Evolutionary conservation across 2,113 vertebrate species (phyloP).

Genomic region (Telmatochromis sp.): DNA sequence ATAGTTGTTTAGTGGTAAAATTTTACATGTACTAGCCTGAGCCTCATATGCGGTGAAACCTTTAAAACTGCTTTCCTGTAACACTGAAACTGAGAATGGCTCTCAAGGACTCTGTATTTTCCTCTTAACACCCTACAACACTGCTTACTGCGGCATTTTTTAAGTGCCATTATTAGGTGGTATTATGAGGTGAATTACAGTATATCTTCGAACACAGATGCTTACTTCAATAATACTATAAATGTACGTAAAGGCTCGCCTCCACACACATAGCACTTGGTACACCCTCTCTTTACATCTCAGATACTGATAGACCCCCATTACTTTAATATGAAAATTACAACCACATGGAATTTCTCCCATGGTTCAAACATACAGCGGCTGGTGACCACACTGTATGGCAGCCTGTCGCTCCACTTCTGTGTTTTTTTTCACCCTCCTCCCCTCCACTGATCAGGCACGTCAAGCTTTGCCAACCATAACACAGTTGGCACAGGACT

Average conservation of each 20-base stretch:
- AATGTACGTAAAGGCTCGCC: background rate
- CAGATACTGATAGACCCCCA: constrained; percentile 50
- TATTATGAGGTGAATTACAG: constrained; percentile 36
- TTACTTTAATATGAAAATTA: constrained; percentile 73
- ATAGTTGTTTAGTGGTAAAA: background rate
- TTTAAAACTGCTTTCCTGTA: background rate
- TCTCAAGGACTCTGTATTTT: constrained; percentile 24
- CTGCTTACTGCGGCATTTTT: constrained; percentile 30
- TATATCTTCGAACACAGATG: constrained; percentile 22
- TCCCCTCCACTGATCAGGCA: constrained; percentile 47
- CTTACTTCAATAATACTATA: constrained; percentile 19
- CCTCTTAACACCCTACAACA: constrained; percentile 10
- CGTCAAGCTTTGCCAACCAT: constrained; percentile 68
- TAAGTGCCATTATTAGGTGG: constrained; percentile 44
- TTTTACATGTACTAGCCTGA: background rate
- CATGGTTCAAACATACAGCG: constrained; percentile 60
- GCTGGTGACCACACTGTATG: constrained; percentile 53
- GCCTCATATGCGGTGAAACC: background rate
- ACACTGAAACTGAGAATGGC: constrained; percentile 7
- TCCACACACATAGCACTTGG: constrained; percentile 7
- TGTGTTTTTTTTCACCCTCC: constrained; percentile 2
- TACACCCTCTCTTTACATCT: constrained; percentile 33
- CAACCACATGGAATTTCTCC: constrained; percentile 70
- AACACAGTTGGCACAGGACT: constrained; percentile 64
- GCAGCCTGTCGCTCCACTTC: constrained; percentile 31